phyloP scores from a whole-genome alignment of 2,888 invertebrate genomes.

The Cryptops parisi region DNA sequence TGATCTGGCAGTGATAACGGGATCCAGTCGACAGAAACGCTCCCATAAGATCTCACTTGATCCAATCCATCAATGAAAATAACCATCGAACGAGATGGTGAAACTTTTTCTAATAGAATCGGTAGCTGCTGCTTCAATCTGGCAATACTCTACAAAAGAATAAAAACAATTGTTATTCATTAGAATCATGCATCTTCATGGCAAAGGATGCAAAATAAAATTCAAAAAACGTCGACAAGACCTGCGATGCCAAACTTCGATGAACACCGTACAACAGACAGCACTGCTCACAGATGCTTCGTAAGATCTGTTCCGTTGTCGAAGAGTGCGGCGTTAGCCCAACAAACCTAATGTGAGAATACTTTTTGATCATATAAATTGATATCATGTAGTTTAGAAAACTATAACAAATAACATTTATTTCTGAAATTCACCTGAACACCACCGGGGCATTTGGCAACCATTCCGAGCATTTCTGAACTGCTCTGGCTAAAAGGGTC shows the following conservation, averaged over 20 bases:
- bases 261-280: slow-evolving; percentile 44
- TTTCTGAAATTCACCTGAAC: slow-evolving; percentile 41
- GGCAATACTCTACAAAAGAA: background rate
- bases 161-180: background rate
- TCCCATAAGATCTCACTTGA: slow-evolving; percentile 40
- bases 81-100: slow-evolving; percentile 36
- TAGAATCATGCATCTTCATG: background rate
- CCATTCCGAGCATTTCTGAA: slow-evolving; percentile 46
- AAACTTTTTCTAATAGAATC: slow-evolving; percentile 43
- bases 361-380: too few species aligned
- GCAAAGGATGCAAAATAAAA: background rate
- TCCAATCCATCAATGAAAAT: slow-evolving; percentile 64
- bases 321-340: slow-evolving; percentile 47
- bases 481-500: slow-evolving; percentile 56
- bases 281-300: slow-evolving; percentile 39
- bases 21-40: slow-evolving; percentile 56
- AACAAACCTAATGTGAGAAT: slow-evolving; percentile 19
- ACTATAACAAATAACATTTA: background rate
- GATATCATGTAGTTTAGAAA: background rate
- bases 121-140: slow-evolving; percentile 34
- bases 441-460: slow-evolving; percentile 29
- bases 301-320: slow-evolving; percentile 42
- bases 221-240: background rate
- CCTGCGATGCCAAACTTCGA: slow-evolving; percentile 12
- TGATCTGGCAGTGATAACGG: slow-evolving; percentile 55